Percentiles rank a stretch among this genome's conserved stretches.
Conservation (phyloP, 2,888 invertebrate genomes). For the Frankliniella intonsa region DNA sequence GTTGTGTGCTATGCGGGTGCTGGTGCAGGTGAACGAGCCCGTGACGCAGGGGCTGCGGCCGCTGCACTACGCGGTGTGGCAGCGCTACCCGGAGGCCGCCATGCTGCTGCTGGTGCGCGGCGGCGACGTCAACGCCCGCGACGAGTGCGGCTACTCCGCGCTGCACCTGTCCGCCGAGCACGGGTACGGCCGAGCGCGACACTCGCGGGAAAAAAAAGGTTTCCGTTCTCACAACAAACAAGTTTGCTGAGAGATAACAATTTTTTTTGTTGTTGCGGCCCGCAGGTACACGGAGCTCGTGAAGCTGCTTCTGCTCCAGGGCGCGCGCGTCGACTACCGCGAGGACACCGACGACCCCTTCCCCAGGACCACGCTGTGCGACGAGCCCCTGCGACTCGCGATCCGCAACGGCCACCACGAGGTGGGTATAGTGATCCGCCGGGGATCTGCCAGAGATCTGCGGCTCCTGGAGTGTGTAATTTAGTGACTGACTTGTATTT, state of each 20-base stretch:
- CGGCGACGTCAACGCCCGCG: slow-evolving; percentile 74
- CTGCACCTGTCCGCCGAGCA: slow-evolving; percentile 87
- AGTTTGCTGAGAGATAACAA: too few relatives aligned
- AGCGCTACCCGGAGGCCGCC: slow-evolving; percentile 73
- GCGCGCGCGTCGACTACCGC: slow-evolving; percentile 74
- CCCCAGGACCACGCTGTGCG: slow-evolving; percentile 63
- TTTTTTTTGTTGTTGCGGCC: too few relatives aligned
- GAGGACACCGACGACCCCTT: slow-evolving; percentile 56
- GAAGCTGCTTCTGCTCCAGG: slow-evolving; percentile 66
- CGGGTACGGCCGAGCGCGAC: slow-evolving; percentile 54
- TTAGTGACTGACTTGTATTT: background rate
- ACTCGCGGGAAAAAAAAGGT: slow-evolving; percentile 38
- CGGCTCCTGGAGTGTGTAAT: slow-evolving; percentile 34
- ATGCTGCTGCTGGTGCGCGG: slow-evolving; percentile 74
- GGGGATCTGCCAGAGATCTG: too few relatives aligned
- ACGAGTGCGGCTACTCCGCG: slow-evolving; percentile 88
- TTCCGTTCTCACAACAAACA: too few relatives aligned
- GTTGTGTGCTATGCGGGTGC: too few relatives aligned
- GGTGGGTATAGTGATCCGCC: too few relatives aligned
- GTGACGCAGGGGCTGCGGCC: slow-evolving; percentile 84
- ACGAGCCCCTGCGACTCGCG: slow-evolving; percentile 84
- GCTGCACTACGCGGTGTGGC: slow-evolving; percentile 89
- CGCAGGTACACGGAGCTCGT: slow-evolving; percentile 62
- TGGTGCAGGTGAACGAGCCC: slow-evolving; percentile 60
- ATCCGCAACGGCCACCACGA: slow-evolving; percentile 77